phyloP scores from a whole-genome alignment of 2,888 invertebrate genomes.

The Macrostomum cliftonense region DNA sequence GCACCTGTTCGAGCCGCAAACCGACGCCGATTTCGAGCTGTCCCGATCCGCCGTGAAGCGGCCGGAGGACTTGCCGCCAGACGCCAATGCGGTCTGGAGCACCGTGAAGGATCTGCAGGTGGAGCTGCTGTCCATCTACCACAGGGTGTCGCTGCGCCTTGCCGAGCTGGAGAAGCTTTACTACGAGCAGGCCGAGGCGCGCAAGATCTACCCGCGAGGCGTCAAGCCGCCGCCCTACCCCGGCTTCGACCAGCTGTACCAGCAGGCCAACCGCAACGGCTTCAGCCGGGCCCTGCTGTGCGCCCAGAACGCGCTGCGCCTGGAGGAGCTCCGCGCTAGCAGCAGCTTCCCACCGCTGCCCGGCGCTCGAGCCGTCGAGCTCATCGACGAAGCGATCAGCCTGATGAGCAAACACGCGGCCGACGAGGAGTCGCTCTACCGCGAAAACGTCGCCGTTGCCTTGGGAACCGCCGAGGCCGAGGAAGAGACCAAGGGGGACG shows the following conservation, averaged over 20 bases:
- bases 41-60: background rate
- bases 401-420: too few species aligned
- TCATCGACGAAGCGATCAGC: too few species aligned
- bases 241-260: background rate
- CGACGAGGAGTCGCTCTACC: too few species aligned
- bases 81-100: conserved; percentile 25
- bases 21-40: conserved; percentile 1
- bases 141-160: conserved; percentile 29
- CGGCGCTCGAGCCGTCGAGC: too few species aligned
- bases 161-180: conserved; percentile 20
- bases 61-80: background rate
- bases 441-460: too few species aligned
- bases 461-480: conserved; percentile 1
- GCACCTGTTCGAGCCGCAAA: conserved; percentile 22
- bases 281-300: background rate
- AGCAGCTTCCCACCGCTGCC: too few species aligned
- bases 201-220: background rate
- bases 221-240: background rate
- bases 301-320: too few species aligned
- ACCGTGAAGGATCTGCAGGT: conserved; percentile 32
- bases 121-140: conserved; percentile 32
- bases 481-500: conserved; percentile 11
- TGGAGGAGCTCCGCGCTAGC: too few species aligned
- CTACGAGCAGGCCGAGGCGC: too few species aligned
- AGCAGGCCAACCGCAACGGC: background rate